Evolutionary conservation across 1,140 invertebrate genomes (phyloP), one percentile per base, ranked within the genome.

Genomic region (Drosophila tristis): DNA sequence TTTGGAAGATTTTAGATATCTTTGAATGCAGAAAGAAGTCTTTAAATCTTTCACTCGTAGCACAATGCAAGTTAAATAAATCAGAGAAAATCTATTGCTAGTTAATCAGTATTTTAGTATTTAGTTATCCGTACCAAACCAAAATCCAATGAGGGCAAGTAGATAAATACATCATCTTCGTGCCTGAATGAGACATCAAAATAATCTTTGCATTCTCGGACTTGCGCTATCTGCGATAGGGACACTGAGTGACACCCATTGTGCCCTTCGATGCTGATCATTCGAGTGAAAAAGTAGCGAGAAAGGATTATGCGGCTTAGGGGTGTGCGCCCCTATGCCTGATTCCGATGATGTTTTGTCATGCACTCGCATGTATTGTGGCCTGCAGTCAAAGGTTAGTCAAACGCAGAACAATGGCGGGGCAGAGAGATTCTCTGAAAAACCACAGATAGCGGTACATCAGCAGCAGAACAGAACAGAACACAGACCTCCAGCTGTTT

Each of bases 401-500:
- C 63, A 67, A 56, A 56, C 65, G 26, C 1, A 8, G 50, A 70
- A 70, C 64, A 70, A 68, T 44, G 35, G 6, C 26, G 0, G 9
- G 13, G 8, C 45, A 42, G 35, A 29, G 31, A 45, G 42, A 42
- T 43, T 45, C 43, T 35, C 44, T 42, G 64, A 72, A 85, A 85
- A 78, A 76, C 75, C 35, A 53, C 66, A 68, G 23, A 55, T 78
- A 81, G 81, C 78, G 60, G 82, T 67, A 71, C 55, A 55, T 63
- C 47, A 72, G 56, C 42, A 61, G 26, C 48, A 31, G 35, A 45
- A 8, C 29, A 16, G 16, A 45, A 2, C 29, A 7, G 6, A 31
- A 31, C 51, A 79, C 63, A 79, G 61, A 55, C 61, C 65, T 82
- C 56, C 76, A 85, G 80, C 80, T 80, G 67, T 63, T 60, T 53